Percentiles rank a stretch among this genome's conserved stretches.
These are phyloP conservation scores for Oscheius myriophilus DNA, from an alignment of 2,888 invertebrate species.

Conservation along the genomic window DNA sequence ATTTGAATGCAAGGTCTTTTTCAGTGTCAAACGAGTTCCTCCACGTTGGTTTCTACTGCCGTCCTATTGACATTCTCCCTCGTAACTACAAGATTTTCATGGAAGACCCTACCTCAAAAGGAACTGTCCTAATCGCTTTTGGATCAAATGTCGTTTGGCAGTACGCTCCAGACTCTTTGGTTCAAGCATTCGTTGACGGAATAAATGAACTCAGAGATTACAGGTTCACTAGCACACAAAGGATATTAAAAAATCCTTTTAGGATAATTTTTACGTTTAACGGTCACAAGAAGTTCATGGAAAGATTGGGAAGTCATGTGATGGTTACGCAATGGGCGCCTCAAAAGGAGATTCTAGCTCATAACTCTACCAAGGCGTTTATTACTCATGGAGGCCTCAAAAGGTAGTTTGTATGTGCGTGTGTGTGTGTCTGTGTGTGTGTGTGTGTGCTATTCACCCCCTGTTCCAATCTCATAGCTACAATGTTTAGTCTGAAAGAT, in stretches of 20 bases:
- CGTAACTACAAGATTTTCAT: constrained; percentile 26
- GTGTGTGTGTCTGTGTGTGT: too few relatives aligned
- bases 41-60: constrained; percentile 28
- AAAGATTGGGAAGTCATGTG: constrained; percentile 23
- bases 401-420: too few relatives aligned
- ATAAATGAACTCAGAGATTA: constrained; percentile 32
- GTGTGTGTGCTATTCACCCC: too few relatives aligned
- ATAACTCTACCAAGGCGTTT: constrained; percentile 36
- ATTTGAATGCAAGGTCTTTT: too few relatives aligned
- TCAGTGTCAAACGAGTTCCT: constrained; percentile 25
- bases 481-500: constrained; percentile 48
- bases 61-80: neutral
- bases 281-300: constrained; percentile 18
- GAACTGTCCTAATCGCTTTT: constrained; percentile 44
- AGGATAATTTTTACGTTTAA: constrained; percentile 39
- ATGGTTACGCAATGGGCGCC: constrained; percentile 41
- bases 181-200: constrained; percentile 31
- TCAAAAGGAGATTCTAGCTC: constrained; percentile 41
- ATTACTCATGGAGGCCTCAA: constrained; percentile 45
- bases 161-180: constrained; percentile 20
- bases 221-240: constrained; percentile 11
- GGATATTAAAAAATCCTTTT: neutral
- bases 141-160: constrained; percentile 38
- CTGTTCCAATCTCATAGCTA: neutral
- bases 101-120: constrained; percentile 34